Evolutionary conservation across 1,140 invertebrate species (phyloP).

Genomic region (Neuroterus valhalla): DNA sequence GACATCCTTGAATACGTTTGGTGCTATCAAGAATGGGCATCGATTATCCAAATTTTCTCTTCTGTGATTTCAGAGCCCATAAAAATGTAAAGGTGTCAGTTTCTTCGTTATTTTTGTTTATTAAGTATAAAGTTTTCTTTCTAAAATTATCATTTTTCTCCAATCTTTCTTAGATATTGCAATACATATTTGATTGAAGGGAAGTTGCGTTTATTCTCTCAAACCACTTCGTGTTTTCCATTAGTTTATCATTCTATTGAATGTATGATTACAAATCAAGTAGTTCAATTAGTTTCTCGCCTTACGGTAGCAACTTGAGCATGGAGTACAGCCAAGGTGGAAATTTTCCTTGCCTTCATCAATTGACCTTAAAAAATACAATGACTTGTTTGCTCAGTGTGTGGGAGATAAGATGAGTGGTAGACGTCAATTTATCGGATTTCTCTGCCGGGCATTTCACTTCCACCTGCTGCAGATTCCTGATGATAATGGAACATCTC

Average conservation of each 20-base stretch:
- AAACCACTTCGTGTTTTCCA: neutral
- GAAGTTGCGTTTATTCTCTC: neutral
- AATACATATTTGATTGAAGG: neutral
- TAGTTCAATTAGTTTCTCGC: constrained; percentile 21
- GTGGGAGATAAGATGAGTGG: constrained; percentile 2
- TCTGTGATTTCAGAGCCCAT: too few species aligned
- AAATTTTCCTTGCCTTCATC: constrained; percentile 9
- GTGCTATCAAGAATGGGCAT: too few species aligned
- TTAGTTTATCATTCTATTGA: neutral
- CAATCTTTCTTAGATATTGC: too few species aligned
- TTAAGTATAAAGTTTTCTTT: too few species aligned
- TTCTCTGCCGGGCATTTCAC: constrained; percentile 19
- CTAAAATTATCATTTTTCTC: too few species aligned
- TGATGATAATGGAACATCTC: constrained; percentile 15
- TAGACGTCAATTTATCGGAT: constrained; percentile 21
- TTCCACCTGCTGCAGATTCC: neutral
- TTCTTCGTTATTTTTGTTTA: too few species aligned
- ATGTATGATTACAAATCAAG: constrained; percentile 6
- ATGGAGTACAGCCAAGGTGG: constrained; percentile 4
- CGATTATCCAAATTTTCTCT: too few species aligned
- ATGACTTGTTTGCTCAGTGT: constrained; percentile 8
- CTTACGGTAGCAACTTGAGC: neutral
- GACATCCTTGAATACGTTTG: too few species aligned
- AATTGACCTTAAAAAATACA: constrained; percentile 5
- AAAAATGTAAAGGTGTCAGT: too few species aligned